A percentile compares a stretch with the other conserved stretches of the same genome.
Evolutionary conservation across 2,113 vertebrate species (phyloP).

Genomic region (Rhinopomastus cyanomelas): DNA sequence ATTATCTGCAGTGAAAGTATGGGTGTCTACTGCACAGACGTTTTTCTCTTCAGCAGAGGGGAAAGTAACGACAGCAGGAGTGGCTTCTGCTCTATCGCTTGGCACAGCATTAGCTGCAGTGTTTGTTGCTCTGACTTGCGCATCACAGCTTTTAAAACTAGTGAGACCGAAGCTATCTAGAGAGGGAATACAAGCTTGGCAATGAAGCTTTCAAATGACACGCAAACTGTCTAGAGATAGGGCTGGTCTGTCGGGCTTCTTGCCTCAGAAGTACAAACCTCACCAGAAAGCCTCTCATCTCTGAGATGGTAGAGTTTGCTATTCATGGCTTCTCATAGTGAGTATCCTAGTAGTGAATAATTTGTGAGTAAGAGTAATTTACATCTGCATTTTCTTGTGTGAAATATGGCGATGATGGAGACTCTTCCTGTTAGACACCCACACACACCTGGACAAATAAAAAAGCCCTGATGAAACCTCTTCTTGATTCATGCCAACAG

Average conservation of each 20-base stretch:
- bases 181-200: background rate
- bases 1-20: background rate
- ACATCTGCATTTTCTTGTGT: background rate
- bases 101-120: background rate
- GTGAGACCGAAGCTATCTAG: background rate
- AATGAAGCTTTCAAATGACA: background rate
- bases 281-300: background rate
- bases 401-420: background rate
- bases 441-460: background rate
- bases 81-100: background rate
- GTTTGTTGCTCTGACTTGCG: background rate
- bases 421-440: background rate
- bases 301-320: background rate
- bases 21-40: background rate
- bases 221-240: background rate
- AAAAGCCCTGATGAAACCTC: background rate
- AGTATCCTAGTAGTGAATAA: background rate
- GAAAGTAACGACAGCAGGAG: background rate
- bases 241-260: background rate
- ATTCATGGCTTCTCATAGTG: background rate
- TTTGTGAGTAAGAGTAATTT: background rate
- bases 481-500: background rate
- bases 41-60: background rate
- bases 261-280: background rate
- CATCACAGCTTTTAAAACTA: background rate